Evolutionary conservation across 2,888 invertebrate species (phyloP), one percentile per base, ranked within the genome.

Genomic region (Itoplectis maculator): DNA sequence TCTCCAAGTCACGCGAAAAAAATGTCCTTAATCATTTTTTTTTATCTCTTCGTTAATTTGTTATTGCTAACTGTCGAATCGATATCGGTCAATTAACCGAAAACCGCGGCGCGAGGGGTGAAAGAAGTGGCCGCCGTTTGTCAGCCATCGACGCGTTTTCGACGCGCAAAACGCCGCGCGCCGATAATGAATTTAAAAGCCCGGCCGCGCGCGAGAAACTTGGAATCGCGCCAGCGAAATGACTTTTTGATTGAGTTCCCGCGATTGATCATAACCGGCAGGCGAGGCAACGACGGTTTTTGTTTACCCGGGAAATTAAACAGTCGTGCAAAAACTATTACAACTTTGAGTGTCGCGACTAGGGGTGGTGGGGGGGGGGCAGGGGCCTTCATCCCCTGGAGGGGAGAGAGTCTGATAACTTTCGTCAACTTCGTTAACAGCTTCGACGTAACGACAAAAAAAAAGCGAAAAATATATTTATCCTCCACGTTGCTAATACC

Each of bases 401-500:
- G n/a, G n/a, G n/a, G n/a, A n/a, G n/a, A 20, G 20, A 20, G 2
- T 51, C 0, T 51, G 3, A 23, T 23, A 51, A 51, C 20, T 20
- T 20, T 51, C 9, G 8, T 0, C 20, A 20, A 51, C 20, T 51
- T 51, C 9, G 51, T 51, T 51, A 20, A 51, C 20, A 9, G 9
- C 18, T 9, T 49, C 49, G 15, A 49, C 8, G 15, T 13, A n/a
- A 15, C 15, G 15, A 6, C 3, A 29, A 56, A 56, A 15, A 0
- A 13, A 56, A 56, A 29, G n/a, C 4, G 37, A 37, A 59, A 1
- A 59, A 37, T 23, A 29, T 56, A 42, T 63, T 63, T 37, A 63
- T 63, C 40, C 63, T 4, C 42, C 9, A 15, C 8, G 2, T 42
- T n/a, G 42, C 18, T 42, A 59, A 40, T 11, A 15, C 15, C 7